These are phyloP conservation scores for Rhizomys pruinosus DNA, from an alignment of 2,113 vertebrate species.

Conservation along the genomic window DNA sequence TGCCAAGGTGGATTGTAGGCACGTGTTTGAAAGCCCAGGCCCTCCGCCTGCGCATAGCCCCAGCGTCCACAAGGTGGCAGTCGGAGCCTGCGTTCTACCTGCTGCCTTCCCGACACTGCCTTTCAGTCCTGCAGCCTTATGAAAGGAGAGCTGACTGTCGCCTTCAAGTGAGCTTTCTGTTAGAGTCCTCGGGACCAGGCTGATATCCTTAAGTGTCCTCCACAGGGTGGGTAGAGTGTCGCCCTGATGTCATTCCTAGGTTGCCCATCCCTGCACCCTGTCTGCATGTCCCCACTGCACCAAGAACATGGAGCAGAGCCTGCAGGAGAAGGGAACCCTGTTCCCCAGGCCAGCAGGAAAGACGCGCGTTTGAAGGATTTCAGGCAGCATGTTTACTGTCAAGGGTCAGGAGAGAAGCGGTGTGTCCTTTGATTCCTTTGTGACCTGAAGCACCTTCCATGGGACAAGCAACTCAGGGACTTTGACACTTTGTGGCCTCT, in stretches of 20 bases:
- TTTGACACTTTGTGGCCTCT: accelerated
- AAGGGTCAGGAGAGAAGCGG: not conserved
- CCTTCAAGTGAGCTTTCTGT: not conserved
- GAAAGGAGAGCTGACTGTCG: not conserved
- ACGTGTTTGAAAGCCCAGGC: accelerated
- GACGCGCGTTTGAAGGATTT: conserved; percentile 16
- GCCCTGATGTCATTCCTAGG: not conserved
- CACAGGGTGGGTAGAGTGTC: accelerated
- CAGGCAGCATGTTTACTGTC: not conserved
- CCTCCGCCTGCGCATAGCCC: not conserved
- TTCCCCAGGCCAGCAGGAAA: no score
- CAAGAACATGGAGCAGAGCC: not conserved
- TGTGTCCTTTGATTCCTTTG: not conserved
- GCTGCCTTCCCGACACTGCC: not conserved
- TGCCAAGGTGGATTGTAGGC: no score
- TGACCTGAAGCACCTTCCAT: not conserved
- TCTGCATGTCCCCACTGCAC: not conserved
- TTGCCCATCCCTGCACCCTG: not conserved
- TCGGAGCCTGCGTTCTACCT: conserved; percentile 22
- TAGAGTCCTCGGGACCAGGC: not conserved
- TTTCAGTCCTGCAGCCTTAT: not conserved
- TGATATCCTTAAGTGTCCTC: not conserved
- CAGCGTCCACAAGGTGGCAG: conserved; percentile 83
- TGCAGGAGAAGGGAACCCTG: not conserved
- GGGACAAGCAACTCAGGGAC: accelerated